Base-by-base conservation (phyloP, 2,888 invertebrate genomes). In the Meta bourneti region DNA sequence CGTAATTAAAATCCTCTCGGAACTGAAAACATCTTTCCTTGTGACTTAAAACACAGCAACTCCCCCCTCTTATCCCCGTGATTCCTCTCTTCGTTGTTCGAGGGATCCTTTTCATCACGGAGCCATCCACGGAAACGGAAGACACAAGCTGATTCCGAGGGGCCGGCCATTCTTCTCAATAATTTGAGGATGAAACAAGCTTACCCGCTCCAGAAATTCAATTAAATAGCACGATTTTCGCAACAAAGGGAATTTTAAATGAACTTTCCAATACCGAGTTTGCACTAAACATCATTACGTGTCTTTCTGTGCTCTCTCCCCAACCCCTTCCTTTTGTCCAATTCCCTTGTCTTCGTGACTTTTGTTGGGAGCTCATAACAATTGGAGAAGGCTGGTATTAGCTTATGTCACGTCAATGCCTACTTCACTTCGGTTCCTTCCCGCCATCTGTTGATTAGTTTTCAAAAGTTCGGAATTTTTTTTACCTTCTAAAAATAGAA, bases 181-280 rank as follows among this genome's bases (percentile, higher is more conserved):
- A 77, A 69, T 61, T 71, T 71, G 69, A 20, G 69, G 70, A 79
- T 51, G 71, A 70, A 87, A 79, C 52, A 51, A 51, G 79, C 79
- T 79, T 79, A 79, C 52, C 20, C 70, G 75, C 48, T 61, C 52
- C 54, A 69, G 49, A 79, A 79, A 87, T 87, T 87, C 71, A 87
- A 87, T 87, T 87, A 87, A 80, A 70, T 34, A 71, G 51, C 54
- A 70, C 79, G 78, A 87, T 87, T 87, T 87, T 51, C 71, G 69
- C 70, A 79, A 71, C 86, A 87, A 87, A 87, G 34, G 54, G 86
- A 87, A 87, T 87, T 87, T 87, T 87, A 87, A 87, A 87, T 87
- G 79, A 87, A 79, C 78, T 78, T 70, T 71, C 71, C 79, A 71
- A 78, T 71, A 19, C 48, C 11, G 7, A 52, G 9, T n/a, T 52